A percentile compares a stretch with the other conserved stretches of the same genome.
These are phyloP conservation scores for Cepaea nemoralis DNA, from an alignment of 1,140 invertebrate species.

Conservation along the genomic window DNA sequence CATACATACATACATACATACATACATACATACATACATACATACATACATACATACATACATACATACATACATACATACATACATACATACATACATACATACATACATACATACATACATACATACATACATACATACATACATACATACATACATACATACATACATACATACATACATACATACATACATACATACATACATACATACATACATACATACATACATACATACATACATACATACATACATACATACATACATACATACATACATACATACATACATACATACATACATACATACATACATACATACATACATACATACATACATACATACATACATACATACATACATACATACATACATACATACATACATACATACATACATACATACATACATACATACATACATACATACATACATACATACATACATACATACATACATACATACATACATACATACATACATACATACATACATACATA, in stretches of 20 bases:
- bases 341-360: too few species aligned
- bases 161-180: slow-evolving; percentile 17
- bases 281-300: neutral
- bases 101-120: neutral
- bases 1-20: neutral
- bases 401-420: too few species aligned
- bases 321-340: slow-evolving; percentile 12
- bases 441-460: too few species aligned
- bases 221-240: neutral
- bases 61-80: neutral
- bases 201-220: neutral
- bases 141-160: slow-evolving; percentile 20
- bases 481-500: too few species aligned
- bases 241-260: slow-evolving; percentile 1
- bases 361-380: too few species aligned
- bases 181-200: slow-evolving; percentile 20
- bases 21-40: neutral
- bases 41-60: neutral
- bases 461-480: too few species aligned
- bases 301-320: slow-evolving; percentile 12
- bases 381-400: too few species aligned
- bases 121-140: slow-evolving; percentile 20
- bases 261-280: neutral
- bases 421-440: too few species aligned
- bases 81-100: neutral